These are phyloP conservation scores for Dinomys branickii DNA, from an alignment of 2,113 vertebrate species.

Conservation along the genomic window DNA sequence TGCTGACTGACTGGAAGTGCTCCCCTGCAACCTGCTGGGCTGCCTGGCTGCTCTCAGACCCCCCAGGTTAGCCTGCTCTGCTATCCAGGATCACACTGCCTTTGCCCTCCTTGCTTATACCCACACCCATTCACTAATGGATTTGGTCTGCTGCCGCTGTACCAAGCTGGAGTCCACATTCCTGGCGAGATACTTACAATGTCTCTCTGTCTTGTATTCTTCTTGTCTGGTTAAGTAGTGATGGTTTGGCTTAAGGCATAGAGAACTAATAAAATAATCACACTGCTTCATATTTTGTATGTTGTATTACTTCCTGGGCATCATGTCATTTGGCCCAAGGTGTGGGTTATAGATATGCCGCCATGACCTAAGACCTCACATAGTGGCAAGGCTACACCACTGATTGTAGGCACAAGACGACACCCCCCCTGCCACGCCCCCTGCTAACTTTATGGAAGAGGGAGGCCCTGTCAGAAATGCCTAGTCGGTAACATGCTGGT, in stretches of 20 bases:
- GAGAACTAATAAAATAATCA: background rate
- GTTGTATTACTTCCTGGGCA: background rate
- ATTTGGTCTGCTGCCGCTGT: rapidly evolving
- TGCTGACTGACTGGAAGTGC: rapidly evolving
- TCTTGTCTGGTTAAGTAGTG: background rate
- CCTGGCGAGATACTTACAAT: rapidly evolving
- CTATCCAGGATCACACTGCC: background rate
- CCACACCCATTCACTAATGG: rapidly evolving
- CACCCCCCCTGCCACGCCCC: no score
- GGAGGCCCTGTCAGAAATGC: no score
- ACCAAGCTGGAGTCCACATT: rapidly evolving
- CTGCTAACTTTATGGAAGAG: background rate
- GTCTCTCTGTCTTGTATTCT: background rate
- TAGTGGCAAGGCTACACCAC: background rate
- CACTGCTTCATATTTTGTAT: rapidly evolving
- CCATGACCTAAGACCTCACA: background rate
- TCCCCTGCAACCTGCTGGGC: rapidly evolving
- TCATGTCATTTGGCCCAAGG: background rate
- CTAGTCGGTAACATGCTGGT: background rate
- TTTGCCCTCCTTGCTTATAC: rapidly evolving
- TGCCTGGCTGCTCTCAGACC: background rate
- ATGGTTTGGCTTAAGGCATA: background rate
- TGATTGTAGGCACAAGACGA: rapidly evolving
- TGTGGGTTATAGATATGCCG: rapidly evolving
- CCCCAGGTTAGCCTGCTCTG: background rate